phyloP scores from a whole-genome alignment of 1,140 invertebrate genomes.

The Phymorhynchus buccinoides region DNA sequence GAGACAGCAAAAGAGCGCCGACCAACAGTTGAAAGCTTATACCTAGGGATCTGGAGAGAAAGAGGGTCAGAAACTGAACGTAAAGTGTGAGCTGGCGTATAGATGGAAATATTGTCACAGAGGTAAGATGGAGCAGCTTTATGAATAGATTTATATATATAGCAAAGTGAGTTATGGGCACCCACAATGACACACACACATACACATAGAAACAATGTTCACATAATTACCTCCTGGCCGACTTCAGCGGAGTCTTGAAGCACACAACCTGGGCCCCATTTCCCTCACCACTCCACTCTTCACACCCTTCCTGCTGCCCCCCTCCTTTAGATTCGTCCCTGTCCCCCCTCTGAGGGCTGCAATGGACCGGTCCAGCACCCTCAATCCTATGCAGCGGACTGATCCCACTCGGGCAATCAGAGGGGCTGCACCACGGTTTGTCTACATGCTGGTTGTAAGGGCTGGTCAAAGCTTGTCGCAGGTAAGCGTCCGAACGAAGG shows the following conservation, averaged over 20 bases:
- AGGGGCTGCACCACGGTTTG: background rate
- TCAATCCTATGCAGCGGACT: background rate
- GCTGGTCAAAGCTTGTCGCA: constrained; percentile 57
- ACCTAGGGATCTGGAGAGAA: too few species aligned
- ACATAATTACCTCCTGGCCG: background rate
- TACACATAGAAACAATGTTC: background rate
- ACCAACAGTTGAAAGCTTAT: too few species aligned
- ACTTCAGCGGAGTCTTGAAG: background rate
- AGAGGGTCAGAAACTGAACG: too few species aligned
- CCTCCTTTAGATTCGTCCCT: background rate
- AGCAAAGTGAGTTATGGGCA: too few species aligned
- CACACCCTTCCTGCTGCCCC: background rate
- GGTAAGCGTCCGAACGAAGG: constrained; percentile 45
- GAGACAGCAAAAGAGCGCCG: too few species aligned
- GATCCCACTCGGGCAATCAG: background rate
- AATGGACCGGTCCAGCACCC: background rate
- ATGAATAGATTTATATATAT: too few species aligned
- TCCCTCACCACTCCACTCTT: background rate
- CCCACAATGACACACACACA: background rate
- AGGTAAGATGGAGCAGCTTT: too few species aligned
- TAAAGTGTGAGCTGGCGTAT: too few species aligned
- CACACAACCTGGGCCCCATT: background rate
- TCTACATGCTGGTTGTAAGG: constrained; percentile 53
- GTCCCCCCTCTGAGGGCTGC: background rate
- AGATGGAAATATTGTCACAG: too few species aligned